phyloP scores from a whole-genome alignment of 2,113 vertebrate genomes.

The Sylvietta virens region DNA sequence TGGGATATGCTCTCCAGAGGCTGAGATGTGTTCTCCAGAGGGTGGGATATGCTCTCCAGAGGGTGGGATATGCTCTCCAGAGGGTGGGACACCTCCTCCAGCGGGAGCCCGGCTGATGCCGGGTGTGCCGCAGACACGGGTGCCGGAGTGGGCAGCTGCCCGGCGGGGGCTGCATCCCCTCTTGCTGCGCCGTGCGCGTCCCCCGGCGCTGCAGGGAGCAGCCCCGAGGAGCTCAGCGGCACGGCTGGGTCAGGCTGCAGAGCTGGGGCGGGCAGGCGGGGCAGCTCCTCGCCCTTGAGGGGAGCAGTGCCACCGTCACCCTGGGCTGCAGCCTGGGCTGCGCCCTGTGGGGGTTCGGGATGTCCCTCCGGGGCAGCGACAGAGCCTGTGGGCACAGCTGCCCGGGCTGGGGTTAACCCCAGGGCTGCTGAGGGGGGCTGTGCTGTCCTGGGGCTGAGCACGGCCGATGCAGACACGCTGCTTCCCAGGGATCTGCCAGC shows the following conservation, averaged over 20 bases:
- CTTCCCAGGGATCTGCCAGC: neutral
- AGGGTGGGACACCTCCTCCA: neutral
- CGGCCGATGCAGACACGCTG: fast-evolving
- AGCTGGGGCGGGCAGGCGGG: neutral
- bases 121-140: fast-evolving
- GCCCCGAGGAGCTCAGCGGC: neutral
- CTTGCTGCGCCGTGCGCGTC: neutral
- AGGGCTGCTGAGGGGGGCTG: neutral
- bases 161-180: neutral
- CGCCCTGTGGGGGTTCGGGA: neutral
- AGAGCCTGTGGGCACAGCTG: neutral
- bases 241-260: fast-evolving
- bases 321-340: neutral
- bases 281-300: fast-evolving
- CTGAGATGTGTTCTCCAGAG: neutral
- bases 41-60: neutral
- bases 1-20: neutral
- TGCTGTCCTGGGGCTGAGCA: neutral
- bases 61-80: neutral
- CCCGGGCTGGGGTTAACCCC: neutral
- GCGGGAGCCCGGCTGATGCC: neutral
- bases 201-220: neutral
- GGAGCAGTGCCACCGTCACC: neutral
- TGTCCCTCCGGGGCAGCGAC: neutral
- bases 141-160: neutral